These are phyloP conservation scores for Phanerotoma sp. DNA, from an alignment of 2,888 invertebrate genomes.

Conservation along the genomic window DNA sequence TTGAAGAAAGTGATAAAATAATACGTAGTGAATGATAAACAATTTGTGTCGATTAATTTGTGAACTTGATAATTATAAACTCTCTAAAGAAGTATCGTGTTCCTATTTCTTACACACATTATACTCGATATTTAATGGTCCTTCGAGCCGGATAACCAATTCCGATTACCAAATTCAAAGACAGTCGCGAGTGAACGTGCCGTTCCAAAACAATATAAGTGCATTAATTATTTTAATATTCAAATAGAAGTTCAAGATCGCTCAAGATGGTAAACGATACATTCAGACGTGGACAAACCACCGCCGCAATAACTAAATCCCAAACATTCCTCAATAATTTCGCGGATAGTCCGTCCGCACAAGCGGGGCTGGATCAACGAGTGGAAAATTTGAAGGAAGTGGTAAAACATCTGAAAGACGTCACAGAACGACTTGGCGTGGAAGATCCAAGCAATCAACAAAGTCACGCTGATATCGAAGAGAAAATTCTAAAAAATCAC, in stretches of 20 bases:
- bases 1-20: too few relatives aligned
- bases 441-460: neutral
- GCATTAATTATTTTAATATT: too few relatives aligned
- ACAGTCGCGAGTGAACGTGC: too few relatives aligned
- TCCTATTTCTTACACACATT: too few relatives aligned
- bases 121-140: too few relatives aligned
- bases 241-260: conserved; percentile 1
- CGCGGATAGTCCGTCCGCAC: neutral
- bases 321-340: neutral
- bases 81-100: too few relatives aligned
- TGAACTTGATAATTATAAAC: too few relatives aligned
- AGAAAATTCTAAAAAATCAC: neutral
- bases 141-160: too few relatives aligned
- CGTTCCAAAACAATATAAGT: too few relatives aligned
- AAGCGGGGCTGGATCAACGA: neutral
- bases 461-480: neutral
- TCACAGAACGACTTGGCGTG: neutral
- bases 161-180: too few relatives aligned
- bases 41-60: too few relatives aligned
- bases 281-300: conserved; percentile 6
- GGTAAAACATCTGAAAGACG: neutral
- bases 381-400: neutral
- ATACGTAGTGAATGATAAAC: too few relatives aligned
- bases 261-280: neutral
- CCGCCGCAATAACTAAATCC: neutral